Evolutionary conservation across 1,140 invertebrate species (phyloP), one percentile per base, ranked within the genome.

Genomic region (Dreissena rostriformis): DNA sequence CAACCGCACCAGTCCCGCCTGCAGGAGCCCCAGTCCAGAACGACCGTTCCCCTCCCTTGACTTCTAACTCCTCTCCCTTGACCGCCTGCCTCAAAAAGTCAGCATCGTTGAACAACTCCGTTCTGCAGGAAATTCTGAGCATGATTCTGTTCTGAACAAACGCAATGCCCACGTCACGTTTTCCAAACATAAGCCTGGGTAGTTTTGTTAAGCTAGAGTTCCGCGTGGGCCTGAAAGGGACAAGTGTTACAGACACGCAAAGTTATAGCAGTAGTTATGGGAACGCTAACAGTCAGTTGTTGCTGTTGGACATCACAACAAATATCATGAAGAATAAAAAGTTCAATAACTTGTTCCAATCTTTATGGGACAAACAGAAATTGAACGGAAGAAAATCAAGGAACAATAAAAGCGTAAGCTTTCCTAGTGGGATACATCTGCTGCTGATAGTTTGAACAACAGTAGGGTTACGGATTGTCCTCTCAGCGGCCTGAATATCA

Each of bases 401-500:
- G 77, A 81, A 39, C 53, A 51, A 29, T 68, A 65, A 6, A 77
- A 78, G 57, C 74, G 74, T 14, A 86, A 81, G 57, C 63, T 70
- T 68, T 55, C 65, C 10, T 76, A 65, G 19, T 24, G 22, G 24
- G 82, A 84, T 17, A 28, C 24, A n/a, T 49, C n/a, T 61, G 79
- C 72, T 7, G 28, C 39, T 15, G 75, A 77, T 52, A 39, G 39
- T 39, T 39, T 39, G 39, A 8, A 39, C 39, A 63, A 66, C 53
- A 73, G 24, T 73, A 76, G 53, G 61, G 14, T 71, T 14, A 17
- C 1, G 63, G 75, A 1, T 65, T 57, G 0, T 65, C 70, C 28
- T 71, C 79, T 22, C 55, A 65, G 26, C 28, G 68, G 7, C 67
- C 71, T 49, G 85, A 74, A 72, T 94, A n/a, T 96, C 96, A 92